Conservation (phyloP, 2,888 invertebrate genomes). For the Byasa hedistus region DNA sequence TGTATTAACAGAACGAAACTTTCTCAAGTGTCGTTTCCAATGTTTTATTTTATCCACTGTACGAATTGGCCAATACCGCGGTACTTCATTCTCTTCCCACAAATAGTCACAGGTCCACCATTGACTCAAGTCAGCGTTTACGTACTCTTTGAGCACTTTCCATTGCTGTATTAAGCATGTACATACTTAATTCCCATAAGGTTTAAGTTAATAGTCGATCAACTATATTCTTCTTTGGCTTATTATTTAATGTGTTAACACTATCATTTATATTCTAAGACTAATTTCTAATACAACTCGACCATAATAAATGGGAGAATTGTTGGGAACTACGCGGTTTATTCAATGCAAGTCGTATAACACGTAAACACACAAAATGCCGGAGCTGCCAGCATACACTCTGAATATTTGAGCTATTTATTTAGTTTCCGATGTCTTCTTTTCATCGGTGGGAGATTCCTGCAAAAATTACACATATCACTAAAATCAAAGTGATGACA, state of each 20-base stretch:
- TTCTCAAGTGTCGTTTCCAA: background rate
- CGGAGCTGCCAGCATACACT: background rate
- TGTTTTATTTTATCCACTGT: background rate
- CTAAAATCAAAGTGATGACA: constrained; percentile 3
- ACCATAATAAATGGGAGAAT: background rate
- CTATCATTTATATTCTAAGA: background rate
- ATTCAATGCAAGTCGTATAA: background rate
- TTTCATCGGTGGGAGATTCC: constrained; percentile 51
- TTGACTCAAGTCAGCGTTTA: constrained; percentile 4
- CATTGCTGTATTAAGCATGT: background rate
- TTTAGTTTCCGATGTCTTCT: constrained; percentile 38
- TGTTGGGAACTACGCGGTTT: background rate
- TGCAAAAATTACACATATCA: constrained; percentile 40
- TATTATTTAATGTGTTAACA: background rate
- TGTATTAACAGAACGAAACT: background rate
- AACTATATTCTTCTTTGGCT: background rate
- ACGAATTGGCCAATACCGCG: constrained; percentile 1
- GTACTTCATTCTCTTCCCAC: background rate
- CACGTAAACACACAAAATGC: background rate
- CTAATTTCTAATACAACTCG: background rate
- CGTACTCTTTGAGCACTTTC: background rate
- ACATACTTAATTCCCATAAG: background rate
- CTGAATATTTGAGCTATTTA: constrained; percentile 30
- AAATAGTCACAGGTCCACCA: background rate
- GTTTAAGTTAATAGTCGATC: background rate